These are phyloP conservation scores for Sebastes itinus DNA, from an alignment of 2,797 vertebrate genomes.

Conservation along the genomic window DNA sequence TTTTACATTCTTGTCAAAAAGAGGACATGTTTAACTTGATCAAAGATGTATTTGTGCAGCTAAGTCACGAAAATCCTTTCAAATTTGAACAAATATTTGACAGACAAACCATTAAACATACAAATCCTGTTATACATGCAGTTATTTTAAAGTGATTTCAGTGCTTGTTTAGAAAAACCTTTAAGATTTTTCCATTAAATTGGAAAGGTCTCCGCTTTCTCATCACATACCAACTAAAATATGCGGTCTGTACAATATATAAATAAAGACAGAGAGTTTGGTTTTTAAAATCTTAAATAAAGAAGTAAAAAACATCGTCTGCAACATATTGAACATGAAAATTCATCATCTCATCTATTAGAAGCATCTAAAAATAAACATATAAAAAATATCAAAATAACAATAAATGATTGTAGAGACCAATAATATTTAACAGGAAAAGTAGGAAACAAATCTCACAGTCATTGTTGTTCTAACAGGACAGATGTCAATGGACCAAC, in stretches of 20 bases:
- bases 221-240: neutral
- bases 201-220: neutral
- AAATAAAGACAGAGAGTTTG: neutral
- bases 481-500: too few relatives aligned
- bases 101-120: neutral
- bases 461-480: too few relatives aligned
- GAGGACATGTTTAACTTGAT: neutral
- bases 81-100: neutral
- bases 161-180: neutral
- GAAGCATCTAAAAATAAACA: neutral
- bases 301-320: neutral
- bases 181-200: neutral
- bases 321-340: neutral
- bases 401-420: neutral
- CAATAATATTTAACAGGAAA: neutral
- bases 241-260: neutral
- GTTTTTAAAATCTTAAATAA: neutral
- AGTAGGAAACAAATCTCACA: fast-evolving
- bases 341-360: neutral
- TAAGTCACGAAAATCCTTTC: neutral
- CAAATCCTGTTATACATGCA: neutral
- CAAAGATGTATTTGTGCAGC: neutral
- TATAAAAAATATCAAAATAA: neutral
- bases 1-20: conserved; percentile 4
- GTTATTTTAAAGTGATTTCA: neutral